These are phyloP conservation scores for Heterodera carotae DNA, from an alignment of 1,140 invertebrate species.

Conservation along the genomic window DNA sequence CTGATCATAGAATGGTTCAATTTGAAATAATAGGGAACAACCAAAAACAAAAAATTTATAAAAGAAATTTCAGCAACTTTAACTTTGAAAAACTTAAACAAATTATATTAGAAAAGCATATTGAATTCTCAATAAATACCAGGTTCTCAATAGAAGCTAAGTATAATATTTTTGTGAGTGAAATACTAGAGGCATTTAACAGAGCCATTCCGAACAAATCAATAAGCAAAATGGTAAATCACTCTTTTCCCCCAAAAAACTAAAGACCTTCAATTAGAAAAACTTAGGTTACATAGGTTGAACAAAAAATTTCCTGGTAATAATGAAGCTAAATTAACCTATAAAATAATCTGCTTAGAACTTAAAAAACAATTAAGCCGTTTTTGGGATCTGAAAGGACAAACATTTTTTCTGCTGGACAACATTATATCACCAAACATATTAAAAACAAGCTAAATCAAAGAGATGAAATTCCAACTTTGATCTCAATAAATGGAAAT, in stretches of 20 bases:
- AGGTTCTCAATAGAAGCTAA: not conserved
- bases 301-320: not conserved
- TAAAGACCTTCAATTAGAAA: not conserved
- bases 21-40: not conserved
- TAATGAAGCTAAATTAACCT: not conserved
- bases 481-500: not conserved
- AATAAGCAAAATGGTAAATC: not conserved
- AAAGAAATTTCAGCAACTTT: not conserved
- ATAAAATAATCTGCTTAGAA: not conserved
- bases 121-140: not conserved
- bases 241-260: too few relatives aligned
- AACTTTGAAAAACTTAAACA: conserved; percentile 10
- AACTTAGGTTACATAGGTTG: conserved; percentile 3
- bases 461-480: not conserved
- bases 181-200: not conserved
- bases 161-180: not conserved
- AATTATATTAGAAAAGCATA: not conserved
- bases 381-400: not conserved
- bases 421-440: not conserved
- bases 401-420: not conserved
- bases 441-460: not conserved
- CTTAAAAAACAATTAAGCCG: too few relatives aligned
- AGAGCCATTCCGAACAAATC: not conserved
- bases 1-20: conserved; percentile 6
- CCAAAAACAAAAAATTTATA: conserved; percentile 5